phyloP scores from a whole-genome alignment of 2,797 vertebrate species.

The Lacerta viridis region DNA sequence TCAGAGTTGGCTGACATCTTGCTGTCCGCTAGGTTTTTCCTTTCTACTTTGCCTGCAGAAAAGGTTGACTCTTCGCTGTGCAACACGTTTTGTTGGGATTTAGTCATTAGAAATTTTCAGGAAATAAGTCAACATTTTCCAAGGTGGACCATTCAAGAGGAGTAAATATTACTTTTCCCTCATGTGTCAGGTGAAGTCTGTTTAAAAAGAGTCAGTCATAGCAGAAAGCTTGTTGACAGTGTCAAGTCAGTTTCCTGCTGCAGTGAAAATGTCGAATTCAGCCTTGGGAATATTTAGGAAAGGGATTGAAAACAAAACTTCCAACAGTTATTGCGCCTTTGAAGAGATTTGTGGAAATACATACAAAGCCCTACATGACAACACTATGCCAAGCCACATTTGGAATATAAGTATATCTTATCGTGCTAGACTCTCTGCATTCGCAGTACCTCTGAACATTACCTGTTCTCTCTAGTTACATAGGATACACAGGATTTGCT shows the following conservation, averaged over 20 bases:
- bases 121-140: constrained; percentile 37
- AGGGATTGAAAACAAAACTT: not conserved
- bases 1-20: not conserved
- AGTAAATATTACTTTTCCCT: constrained; percentile 30
- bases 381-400: not conserved
- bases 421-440: not conserved
- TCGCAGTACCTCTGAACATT: constrained; percentile 47
- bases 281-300: constrained; percentile 7
- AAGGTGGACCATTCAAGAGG: not conserved
- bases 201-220: not conserved
- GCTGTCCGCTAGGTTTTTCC: constrained; percentile 28
- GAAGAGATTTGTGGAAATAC: not conserved
- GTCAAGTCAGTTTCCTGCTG: not conserved
- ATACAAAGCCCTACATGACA: not conserved
- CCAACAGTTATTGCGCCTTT: not conserved
- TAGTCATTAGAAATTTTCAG: constrained; percentile 26
- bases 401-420: not conserved
- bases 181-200: not conserved
- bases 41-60: constrained; percentile 11
- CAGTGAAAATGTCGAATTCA: not conserved
- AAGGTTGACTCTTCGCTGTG: constrained; percentile 27
- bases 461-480: constrained; percentile 47
- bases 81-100: constrained; percentile 17
- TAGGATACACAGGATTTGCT: constrained; percentile 55
- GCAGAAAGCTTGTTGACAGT: not conserved